Conservation (phyloP, 1,140 invertebrate species). For the Marisa cornuarietis region DNA sequence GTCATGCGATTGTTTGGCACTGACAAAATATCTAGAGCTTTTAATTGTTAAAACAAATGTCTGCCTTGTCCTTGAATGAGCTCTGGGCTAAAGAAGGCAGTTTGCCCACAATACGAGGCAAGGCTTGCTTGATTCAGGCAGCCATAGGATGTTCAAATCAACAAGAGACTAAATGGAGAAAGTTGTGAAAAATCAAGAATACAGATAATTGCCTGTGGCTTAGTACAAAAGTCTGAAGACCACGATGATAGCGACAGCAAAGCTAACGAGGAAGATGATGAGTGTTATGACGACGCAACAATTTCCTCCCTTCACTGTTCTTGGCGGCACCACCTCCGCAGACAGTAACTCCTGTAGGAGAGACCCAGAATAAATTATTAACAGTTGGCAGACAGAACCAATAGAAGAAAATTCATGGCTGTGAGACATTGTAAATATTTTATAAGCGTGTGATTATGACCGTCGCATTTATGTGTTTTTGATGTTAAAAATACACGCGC, state of each 20-base stretch:
- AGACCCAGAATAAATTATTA: not conserved
- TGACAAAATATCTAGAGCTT: too few relatives aligned
- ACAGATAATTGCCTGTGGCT: not conserved
- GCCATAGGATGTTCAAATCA: not conserved
- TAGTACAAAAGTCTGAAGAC: not conserved
- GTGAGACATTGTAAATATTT: not conserved
- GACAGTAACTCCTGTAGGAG: not conserved
- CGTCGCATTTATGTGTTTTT: not conserved
- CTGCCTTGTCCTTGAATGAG: too few relatives aligned
- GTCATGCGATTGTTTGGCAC: too few relatives aligned
- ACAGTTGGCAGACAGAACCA: not conserved
- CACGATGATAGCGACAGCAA: not conserved
- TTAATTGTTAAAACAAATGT: too few relatives aligned
- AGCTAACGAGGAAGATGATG: constrained; percentile 1
- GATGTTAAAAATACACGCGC: not conserved
- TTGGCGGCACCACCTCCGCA: not conserved
- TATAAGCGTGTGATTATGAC: not conserved
- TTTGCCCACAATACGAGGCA: too few relatives aligned
- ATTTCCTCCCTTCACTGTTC: not conserved
- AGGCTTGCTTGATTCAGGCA: too few relatives aligned
- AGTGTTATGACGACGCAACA: not conserved
- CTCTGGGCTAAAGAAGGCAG: too few relatives aligned
- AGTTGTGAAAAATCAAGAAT: not conserved
- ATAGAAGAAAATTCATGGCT: not conserved
- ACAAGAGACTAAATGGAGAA: not conserved